Percentiles rank a stretch among this genome's conserved stretches.
These are phyloP conservation scores for Palaemon carinicauda DNA, from an alignment of 1,140 invertebrate genomes.

Conservation along the genomic window DNA sequence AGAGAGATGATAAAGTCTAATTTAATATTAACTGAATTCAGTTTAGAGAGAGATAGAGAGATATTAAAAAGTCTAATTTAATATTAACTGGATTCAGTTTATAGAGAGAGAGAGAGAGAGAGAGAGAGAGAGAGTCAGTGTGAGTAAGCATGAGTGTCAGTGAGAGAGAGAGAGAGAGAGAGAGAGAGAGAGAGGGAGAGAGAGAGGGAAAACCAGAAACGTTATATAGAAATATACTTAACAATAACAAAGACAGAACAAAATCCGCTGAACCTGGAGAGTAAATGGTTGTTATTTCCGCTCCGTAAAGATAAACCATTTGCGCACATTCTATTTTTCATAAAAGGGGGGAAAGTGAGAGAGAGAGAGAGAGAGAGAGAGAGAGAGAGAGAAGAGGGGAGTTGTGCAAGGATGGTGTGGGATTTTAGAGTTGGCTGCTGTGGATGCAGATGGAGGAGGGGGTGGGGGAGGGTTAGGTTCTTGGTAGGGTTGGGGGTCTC, in stretches of 20 bases:
- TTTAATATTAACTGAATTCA: no score
- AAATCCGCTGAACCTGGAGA: slow-evolving; percentile 38
- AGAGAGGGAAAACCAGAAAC: not conserved
- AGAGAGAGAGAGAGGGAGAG: slow-evolving; percentile 16
- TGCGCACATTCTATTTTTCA: slow-evolving; percentile 54
- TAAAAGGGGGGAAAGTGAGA: slow-evolving; percentile 13
- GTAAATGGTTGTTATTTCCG: slow-evolving; percentile 53
- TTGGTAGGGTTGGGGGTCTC: no score
- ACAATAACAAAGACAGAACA: slow-evolving; percentile 27
- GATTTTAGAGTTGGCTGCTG: not conserved
- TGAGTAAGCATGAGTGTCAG: not conserved
- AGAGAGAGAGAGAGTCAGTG: not conserved
- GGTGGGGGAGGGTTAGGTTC: no score
- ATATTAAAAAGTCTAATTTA: no score
- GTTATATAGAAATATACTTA: not conserved
- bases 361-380: slow-evolving; percentile 5
- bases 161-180: not conserved
- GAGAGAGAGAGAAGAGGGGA: not conserved
- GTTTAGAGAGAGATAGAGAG: no score
- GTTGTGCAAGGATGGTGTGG: not conserved
- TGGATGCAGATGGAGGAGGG: no score
- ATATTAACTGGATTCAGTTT: no score
- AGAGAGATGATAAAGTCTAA: no score
- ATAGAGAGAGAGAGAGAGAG: not conserved
- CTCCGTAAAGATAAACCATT: slow-evolving; percentile 56